These are phyloP conservation scores for Brienomyrus brachyistius DNA, from an alignment of 2,113 vertebrate species.

Conservation along the genomic window DNA sequence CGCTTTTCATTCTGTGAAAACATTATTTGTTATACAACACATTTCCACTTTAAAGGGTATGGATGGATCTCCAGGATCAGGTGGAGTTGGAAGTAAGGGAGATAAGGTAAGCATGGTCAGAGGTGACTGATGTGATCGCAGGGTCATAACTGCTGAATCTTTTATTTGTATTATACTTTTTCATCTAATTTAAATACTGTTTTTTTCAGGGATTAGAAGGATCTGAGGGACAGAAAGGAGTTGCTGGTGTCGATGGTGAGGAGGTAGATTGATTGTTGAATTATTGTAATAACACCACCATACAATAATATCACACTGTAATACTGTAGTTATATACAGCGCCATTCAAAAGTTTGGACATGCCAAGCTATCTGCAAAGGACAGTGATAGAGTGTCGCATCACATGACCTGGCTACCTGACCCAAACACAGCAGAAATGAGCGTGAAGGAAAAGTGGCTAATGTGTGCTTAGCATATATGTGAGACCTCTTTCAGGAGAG, in stretches of 20 bases:
- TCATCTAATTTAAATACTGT: background rate
- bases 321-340: background rate
- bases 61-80: conserved; percentile 50
- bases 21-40: background rate
- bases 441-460: background rate
- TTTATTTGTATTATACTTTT: background rate
- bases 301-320: background rate
- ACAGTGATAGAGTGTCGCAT: background rate
- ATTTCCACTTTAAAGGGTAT: conserved; percentile 48
- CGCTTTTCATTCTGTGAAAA: background rate
- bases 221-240: conserved; percentile 44
- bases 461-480: background rate
- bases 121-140: background rate
- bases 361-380: background rate
- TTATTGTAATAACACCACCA: background rate
- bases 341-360: background rate
- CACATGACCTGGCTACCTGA: background rate
- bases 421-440: background rate
- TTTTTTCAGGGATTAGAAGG: conserved; percentile 54
- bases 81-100: conserved; percentile 51
- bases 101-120: conserved; percentile 42
- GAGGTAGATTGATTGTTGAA: conserved; percentile 61
- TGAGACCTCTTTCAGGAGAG: background rate
- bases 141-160: background rate
- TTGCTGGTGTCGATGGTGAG: conserved; percentile 66